Evolutionary conservation across 2,888 invertebrate genomes (phyloP).

Genomic region (Entomobrya proxima): DNA sequence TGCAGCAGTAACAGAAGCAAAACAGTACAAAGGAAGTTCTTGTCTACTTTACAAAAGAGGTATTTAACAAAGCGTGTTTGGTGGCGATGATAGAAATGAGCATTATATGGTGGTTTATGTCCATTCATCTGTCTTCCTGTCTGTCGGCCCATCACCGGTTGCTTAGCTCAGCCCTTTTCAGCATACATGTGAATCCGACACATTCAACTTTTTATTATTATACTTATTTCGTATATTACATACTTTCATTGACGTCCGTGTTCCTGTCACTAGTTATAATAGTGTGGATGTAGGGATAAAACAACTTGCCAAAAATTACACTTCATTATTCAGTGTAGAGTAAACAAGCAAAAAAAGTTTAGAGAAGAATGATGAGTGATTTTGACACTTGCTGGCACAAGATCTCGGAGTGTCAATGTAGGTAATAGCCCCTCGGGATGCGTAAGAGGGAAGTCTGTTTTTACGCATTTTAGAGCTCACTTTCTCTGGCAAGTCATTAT

Average conservation of each 20-base stretch:
- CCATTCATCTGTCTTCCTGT: constrained; percentile 61
- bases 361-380: constrained; percentile 60
- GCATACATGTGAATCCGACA: constrained; percentile 5
- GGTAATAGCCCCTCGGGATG: constrained; percentile 41
- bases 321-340: constrained; percentile 52
- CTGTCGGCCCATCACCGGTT: constrained; percentile 60
- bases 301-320: constrained; percentile 62
- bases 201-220: neutral
- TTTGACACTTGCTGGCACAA: constrained; percentile 66
- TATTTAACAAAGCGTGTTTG: constrained; percentile 24
- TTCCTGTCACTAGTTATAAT: neutral
- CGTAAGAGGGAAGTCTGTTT: constrained; percentile 6
- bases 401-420: constrained; percentile 50
- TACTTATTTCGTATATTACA: neutral
- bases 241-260: neutral
- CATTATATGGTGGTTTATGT: constrained; percentile 48
- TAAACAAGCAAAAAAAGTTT: constrained; percentile 57
- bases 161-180: constrained; percentile 38
- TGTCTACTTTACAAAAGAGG: constrained; percentile 27
- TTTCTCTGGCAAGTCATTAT: constrained; percentile 59
- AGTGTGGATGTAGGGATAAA: constrained; percentile 5
- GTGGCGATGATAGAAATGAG: constrained; percentile 50
- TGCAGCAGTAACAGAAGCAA: neutral
- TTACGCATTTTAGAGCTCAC: constrained; percentile 47
- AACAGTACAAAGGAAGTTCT: constrained; percentile 10